Evolutionary conservation across 2,888 invertebrate species (phyloP).

Genomic region (Noctua janthina): DNA sequence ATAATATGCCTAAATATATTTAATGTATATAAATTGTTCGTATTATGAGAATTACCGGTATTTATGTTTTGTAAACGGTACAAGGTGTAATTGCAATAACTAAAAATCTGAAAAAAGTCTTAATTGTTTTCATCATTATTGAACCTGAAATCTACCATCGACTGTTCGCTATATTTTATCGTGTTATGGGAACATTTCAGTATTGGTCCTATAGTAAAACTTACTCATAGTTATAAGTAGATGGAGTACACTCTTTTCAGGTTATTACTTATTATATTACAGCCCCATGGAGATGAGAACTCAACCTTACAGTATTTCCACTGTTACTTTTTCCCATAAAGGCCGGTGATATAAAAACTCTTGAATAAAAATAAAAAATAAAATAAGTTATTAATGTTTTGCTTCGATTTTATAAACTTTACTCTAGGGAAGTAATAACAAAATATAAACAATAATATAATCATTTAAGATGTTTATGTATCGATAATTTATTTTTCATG

Average conservation of each 20-base stretch:
- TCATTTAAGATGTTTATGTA: constrained; percentile 34
- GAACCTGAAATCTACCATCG: neutral
- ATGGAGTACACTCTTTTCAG: neutral
- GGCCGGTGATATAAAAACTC: constrained; percentile 8
- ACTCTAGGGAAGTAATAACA: constrained; percentile 7
- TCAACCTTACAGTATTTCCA: neutral
- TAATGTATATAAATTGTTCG: constrained; percentile 39
- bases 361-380: neutral
- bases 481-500: constrained; percentile 29
- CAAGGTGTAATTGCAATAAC: neutral
- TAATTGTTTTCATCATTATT: neutral
- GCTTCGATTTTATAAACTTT: constrained; percentile 35
- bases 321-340: neutral
- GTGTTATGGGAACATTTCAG: neutral
- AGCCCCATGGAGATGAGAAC: neutral
- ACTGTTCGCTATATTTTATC: neutral
- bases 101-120: neutral
- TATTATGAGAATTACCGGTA: constrained; percentile 24
- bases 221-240: neutral
- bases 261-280: neutral
- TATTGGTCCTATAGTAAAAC: neutral
- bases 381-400: neutral
- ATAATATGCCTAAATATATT: constrained; percentile 48
- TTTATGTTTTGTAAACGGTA: neutral
- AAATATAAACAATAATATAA: constrained; percentile 6